phyloP scores from a whole-genome alignment of 37 sponge, comb jelly and placozoan species.

The Halisarca cf. caerulea region DNA sequence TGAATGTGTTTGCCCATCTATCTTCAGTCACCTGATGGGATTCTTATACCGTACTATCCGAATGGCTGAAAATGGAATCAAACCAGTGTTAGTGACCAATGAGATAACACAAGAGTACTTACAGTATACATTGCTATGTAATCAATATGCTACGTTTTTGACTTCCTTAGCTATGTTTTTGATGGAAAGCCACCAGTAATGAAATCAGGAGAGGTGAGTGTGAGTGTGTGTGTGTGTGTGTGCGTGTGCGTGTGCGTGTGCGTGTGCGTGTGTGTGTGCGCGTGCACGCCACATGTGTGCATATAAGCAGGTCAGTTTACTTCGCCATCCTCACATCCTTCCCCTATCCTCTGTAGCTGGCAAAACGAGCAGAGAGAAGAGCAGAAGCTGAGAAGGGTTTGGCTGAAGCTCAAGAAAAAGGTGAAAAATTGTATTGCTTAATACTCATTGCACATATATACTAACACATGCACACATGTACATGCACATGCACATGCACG shows the following conservation, averaged over 20 bases:
- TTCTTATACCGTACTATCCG: constrained; percentile 96
- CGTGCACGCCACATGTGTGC: too few species aligned
- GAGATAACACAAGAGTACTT: neutral
- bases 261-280: too few species aligned
- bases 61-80: constrained; percentile 97
- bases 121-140: neutral
- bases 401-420: constrained; percentile 80
- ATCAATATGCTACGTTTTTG: neutral
- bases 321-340: too few species aligned
- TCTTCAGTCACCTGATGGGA: constrained; percentile 88
- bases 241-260: too few species aligned
- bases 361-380: constrained; percentile 88
- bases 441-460: too few species aligned
- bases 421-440: too few species aligned
- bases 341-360: constrained; percentile 48
- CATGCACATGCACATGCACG: too few species aligned
- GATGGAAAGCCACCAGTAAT: constrained; percentile 96
- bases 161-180: constrained; percentile 85
- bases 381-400: constrained; percentile 90
- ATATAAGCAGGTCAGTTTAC: too few species aligned
- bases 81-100: constrained; percentile 83
- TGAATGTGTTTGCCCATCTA: neutral
- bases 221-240: too few species aligned
- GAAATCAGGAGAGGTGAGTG: constrained; percentile 93
- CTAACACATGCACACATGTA: too few species aligned